Conservation (phyloP, 2,888 invertebrate species). For the Palloptera scutellata region DNA sequence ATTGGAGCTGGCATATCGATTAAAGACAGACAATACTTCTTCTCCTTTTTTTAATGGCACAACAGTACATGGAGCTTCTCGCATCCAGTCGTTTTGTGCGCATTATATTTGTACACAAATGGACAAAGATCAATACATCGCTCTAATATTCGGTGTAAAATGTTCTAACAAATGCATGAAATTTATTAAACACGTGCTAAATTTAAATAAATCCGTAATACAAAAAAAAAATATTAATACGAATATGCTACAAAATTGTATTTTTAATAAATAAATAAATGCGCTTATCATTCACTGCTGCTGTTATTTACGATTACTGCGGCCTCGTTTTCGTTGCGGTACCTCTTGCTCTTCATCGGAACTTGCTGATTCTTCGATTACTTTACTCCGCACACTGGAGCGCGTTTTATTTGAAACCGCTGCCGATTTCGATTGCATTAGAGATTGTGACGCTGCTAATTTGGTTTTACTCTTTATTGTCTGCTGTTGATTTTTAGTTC, state of each 20-base stretch:
- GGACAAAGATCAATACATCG: no score
- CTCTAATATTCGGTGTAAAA: no score
- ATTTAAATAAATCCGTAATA: neutral
- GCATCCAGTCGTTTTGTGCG: no score
- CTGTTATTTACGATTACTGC: constrained; percentile 38
- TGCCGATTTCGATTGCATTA: neutral
- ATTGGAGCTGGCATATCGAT: no score
- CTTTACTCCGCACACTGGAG: constrained; percentile 35
- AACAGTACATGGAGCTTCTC: no score
- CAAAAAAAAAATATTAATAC: neutral
- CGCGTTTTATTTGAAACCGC: constrained; percentile 21
- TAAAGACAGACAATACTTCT: no score
- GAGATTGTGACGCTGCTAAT: neutral
- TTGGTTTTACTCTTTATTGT: constrained; percentile 4
- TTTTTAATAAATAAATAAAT: neutral
- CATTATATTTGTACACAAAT: no score
- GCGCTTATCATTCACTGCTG: neutral
- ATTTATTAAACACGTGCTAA: neutral
- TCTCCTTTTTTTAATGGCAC: no score
- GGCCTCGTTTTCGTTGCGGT: constrained; percentile 47
- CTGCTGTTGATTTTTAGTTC: neutral
- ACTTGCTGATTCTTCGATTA: constrained; percentile 46
- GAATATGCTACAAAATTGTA: neutral
- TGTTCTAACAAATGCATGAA: no score
- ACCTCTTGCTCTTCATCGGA: constrained; percentile 43